A percentile compares a stretch with the other conserved stretches of the same genome.
Evolutionary conservation across 2,888 invertebrate species (phyloP).

Genomic region (Nectonema munidae): DNA sequence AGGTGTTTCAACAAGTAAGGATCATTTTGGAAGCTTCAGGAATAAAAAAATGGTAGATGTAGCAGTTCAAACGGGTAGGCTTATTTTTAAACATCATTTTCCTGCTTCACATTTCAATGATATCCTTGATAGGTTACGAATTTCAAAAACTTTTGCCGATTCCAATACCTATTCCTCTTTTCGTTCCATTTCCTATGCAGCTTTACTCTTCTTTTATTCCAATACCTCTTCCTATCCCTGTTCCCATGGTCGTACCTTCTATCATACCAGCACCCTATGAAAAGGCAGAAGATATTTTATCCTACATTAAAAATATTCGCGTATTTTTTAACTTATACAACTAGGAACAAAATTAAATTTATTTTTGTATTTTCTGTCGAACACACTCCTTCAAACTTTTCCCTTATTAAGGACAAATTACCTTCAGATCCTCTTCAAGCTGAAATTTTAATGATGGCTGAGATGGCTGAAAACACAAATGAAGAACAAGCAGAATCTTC

Average conservation of each 20-base stretch:
- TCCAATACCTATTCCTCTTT: conserved; percentile 9
- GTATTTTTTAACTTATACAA: neutral
- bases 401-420: conserved; percentile 6
- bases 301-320: neutral
- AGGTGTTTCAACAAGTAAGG: too few species aligned
- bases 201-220: conserved; percentile 9
- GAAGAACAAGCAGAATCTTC: too few species aligned
- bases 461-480: conserved; percentile 1
- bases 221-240: neutral
- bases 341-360: neutral
- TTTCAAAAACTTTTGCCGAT: neutral
- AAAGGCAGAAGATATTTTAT: neutral
- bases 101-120: neutral
- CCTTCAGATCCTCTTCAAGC: conserved; percentile 8
- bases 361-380: too few species aligned
- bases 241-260: conserved; percentile 1
- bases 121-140: neutral
- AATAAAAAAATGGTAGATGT: too few species aligned
- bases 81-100: too few species aligned
- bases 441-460: neutral
- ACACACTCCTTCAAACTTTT: too few species aligned
- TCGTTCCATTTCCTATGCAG: conserved; percentile 8
- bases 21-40: too few species aligned
- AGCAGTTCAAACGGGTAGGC: too few species aligned
- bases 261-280: conserved; percentile 1